Conservation (phyloP, 37 sponge, comb jelly and placozoan genomes). For the Crambe crambe region DNA sequence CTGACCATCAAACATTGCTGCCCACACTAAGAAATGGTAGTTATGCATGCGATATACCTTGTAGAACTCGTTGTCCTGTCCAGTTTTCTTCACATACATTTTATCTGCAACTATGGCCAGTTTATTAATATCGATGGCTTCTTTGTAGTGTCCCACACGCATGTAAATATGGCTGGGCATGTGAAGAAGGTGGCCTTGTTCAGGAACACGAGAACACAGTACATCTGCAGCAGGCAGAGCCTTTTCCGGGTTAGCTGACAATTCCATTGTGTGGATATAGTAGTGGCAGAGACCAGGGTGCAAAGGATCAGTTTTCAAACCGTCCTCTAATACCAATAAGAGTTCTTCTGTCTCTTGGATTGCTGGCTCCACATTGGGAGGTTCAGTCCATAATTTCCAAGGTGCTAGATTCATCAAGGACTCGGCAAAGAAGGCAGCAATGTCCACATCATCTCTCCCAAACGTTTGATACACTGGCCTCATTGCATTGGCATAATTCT, state of each 20-base stretch:
- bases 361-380: slow-evolving; percentile 45
- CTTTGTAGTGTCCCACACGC: slow-evolving; percentile 80
- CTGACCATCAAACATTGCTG: slow-evolving; percentile 77
- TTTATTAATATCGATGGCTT: slow-evolving; percentile 66
- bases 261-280: slow-evolving; percentile 79
- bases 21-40: slow-evolving; percentile 71
- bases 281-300: slow-evolving; percentile 74
- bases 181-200: slow-evolving; percentile 69
- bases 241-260: slow-evolving; percentile 69
- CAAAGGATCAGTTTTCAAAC: slow-evolving; percentile 37
- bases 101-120: slow-evolving; percentile 52
- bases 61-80: slow-evolving; percentile 56
- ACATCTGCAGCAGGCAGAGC: slow-evolving; percentile 56
- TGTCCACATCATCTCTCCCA: slow-evolving; percentile 40
- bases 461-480: slow-evolving; percentile 62
- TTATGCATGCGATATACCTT: slow-evolving; percentile 60
- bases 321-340: slow-evolving; percentile 43
- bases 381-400: slow-evolving; percentile 60
- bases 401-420: slow-evolving; percentile 74
- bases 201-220: slow-evolving; percentile 23
- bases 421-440: slow-evolving; percentile 71
- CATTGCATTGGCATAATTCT: slow-evolving; percentile 55
- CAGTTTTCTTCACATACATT: slow-evolving; percentile 16
- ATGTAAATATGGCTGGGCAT: slow-evolving; percentile 78
- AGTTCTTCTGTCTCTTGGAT: slow-evolving; percentile 65